Percentiles rank a stretch among this genome's conserved stretches.
Evolutionary conservation across 2,113 vertebrate genomes (phyloP).

Genomic region (Etheostoma cragini): DNA sequence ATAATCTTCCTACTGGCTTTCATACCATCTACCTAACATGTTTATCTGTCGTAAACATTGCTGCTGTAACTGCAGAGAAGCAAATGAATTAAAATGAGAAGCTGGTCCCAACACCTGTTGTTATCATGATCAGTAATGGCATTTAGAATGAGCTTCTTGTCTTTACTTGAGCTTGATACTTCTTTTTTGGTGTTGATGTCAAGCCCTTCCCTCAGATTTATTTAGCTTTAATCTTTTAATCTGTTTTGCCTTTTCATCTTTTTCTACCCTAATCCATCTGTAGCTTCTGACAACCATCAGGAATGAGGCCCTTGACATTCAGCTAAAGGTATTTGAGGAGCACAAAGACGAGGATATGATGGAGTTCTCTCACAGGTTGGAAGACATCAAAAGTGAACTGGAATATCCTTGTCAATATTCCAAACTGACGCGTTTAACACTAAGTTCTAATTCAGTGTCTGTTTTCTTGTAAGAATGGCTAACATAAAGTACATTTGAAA

Average conservation of each 20-base stretch:
- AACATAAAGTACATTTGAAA: not conserved
- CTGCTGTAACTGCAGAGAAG: slow-evolving; percentile 42
- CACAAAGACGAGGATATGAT: slow-evolving; percentile 98
- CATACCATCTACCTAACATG: slow-evolving; percentile 56
- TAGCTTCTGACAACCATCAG: slow-evolving; percentile 83
- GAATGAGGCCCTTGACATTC: slow-evolving; percentile 96
- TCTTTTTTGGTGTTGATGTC: not conserved
- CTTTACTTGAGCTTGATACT: slow-evolving; percentile 12
- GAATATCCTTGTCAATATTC: slow-evolving; percentile 93
- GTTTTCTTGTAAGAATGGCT: slow-evolving; percentile 10
- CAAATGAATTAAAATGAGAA: slow-evolving; percentile 50
- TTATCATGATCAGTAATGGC: slow-evolving; percentile 36
- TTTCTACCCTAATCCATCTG: slow-evolving; percentile 14
- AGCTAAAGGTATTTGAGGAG: slow-evolving; percentile 96
- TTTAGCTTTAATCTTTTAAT: not conserved
- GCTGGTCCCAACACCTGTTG: slow-evolving; percentile 21
- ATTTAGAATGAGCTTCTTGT: slow-evolving; percentile 24
- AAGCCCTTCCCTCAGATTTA: slow-evolving; percentile 5
- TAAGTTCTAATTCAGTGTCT: slow-evolving; percentile 11
- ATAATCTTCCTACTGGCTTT: slow-evolving; percentile 57
- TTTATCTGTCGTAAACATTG: slow-evolving; percentile 64
- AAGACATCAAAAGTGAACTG: slow-evolving; percentile 93
- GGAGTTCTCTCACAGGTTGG: slow-evolving; percentile 94
- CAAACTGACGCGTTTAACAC: not conserved
- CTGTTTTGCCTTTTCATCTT: slow-evolving; percentile 14